Base-by-base conservation (phyloP, 2,797 vertebrate genomes). In the Pseudocheirus occidentalis region DNA sequence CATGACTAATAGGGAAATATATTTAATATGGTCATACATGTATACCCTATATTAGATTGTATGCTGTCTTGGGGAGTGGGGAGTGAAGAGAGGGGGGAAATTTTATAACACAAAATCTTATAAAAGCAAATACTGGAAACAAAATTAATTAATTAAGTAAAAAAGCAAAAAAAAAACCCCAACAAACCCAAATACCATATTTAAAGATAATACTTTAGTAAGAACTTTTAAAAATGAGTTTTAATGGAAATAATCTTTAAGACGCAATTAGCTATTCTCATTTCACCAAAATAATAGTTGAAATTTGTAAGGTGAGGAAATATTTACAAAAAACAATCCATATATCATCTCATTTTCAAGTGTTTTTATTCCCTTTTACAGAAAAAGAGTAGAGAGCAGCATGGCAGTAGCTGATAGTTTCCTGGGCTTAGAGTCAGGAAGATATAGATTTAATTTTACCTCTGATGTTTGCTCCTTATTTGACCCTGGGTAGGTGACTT, bases 221-320 rank as follows among this genome's bases (percentile, higher is more conserved):
- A 58, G 55, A 5, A 55, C 90, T 91, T 96, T 92, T 57, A 91
- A 96, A 95, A 93, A 66, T 46, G 87, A 58, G 50, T 53, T 94
- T 92, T 95, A 92, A 95, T 40, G 53, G n/a, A 90, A 92, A 91
- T 66, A 95, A 94, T 28, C 10, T 11, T 0, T 59, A 59, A 89
- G 53, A 46, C 7, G 91, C 1, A 89, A 40, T 55, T 21, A n/a
- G 34, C 56, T 56, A 2, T 95, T 95, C 93, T 91, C 34, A 66
- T 94, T 92, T 87, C 56, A 14, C 7, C 92, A 54, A 73, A 66
- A 66, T 16, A n/a, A 40, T 40, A 40, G 66, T 73, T 73, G n/a
- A 73, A 5, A 21, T 73, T 40, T 73, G 62, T 40, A 40, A n/a
- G n/a, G 14, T 21, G 10, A 73, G 66, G n/a, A 6, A 40, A 40